Evolutionary conservation across 2,113 vertebrate species (phyloP), one percentile per base, ranked within the genome.

Genomic region (Syngnathus scovelli): DNA sequence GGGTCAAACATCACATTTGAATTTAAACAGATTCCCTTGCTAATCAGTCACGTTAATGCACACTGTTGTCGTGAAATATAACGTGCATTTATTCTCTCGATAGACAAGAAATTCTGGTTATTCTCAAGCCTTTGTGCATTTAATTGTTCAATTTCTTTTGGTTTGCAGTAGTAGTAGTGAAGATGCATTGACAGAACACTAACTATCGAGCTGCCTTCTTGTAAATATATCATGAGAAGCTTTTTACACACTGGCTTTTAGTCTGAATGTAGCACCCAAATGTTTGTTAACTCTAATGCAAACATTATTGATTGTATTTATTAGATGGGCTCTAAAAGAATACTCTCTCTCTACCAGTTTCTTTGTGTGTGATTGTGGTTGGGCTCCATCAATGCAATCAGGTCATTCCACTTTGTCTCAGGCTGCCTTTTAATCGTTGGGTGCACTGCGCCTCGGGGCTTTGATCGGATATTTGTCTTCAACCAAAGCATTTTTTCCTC

Each of bases 391-490:
- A 1, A 18, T 62, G 39, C 64, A 69, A 33, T 79, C 61, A 74
- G 80, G 72, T 83, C 77, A 73, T 72, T 72, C 19, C 36, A 23
- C 61, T 85, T 76, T 79, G 73, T 72, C 67, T 67, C 63, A 61
- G 70, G 60, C 56, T 67, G 51, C 74, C 76, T 59, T 38, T 80
- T 79, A 81, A 78, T 81, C 65, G 68, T 65, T 70, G 61, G 67
- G 70, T 68, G 68, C 38, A 7, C 38, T 2, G 61, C 27, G 37
- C 64, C 62, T 66, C 6, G 7, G 15, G 16, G 60, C 67, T 75
- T 61, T 23, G 72, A 61, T 73, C 69, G 67, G 72, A 61, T 81
- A 27, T 69, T 75, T 44, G 38, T 78, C 56, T 69, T 33, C 51
- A 65, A 74, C 27, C 13, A 41, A 55, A 48, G 39, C 64, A 23